Evolutionary conservation across 2,888 invertebrate species (phyloP), one percentile per base, ranked within the genome.

Genomic region (Tricholauxania praeusta): DNA sequence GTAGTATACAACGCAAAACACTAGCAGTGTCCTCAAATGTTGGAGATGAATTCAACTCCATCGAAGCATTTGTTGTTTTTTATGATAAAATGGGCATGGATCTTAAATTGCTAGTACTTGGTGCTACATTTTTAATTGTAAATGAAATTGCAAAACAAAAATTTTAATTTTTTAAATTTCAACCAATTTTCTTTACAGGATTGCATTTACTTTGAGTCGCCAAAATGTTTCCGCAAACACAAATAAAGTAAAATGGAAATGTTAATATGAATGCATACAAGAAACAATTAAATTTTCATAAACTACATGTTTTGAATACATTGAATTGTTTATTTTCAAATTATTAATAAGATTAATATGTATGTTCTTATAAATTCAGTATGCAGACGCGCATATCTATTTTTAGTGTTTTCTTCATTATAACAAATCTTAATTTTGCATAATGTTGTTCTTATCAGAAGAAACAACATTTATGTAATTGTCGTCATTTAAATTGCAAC

Each of bases 81-180:
- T 57, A 12, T 57, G 57, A 57, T 5, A 19, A 28, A 17, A 57
- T 57, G 10, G 1, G 19, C 28, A 32, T 19, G 7, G 52, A 70
- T 10, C 48, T 51, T 12, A 49, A 39, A 19, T 14, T 70, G n/a
- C 12, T 70, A 32, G 4, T 70, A 6, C 39, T 70, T 14, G 51
- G 49, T 28, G 62, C 62, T 19, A 51, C 70, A 7, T 19, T 70
- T 19, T 62, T 70, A 22, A 70, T 68, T 59, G 68, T 68, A 68
- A 68, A 49, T n/a, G 14, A 12, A n/a, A 55, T n/a, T 19, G 14
- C 12, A 10, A 39, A 39, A 39, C 39, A 39, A 39, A 39, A 10
- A 39, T 39, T 39, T 10, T 39, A 7, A 0, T 7, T 39, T 7
- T 39, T 39, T 10, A 10, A 39, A 39, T 39, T 39, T 10, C 12